These are phyloP conservation scores for Penaeus japonicus DNA, from an alignment of 1,140 invertebrate genomes.

Conservation along the genomic window DNA sequence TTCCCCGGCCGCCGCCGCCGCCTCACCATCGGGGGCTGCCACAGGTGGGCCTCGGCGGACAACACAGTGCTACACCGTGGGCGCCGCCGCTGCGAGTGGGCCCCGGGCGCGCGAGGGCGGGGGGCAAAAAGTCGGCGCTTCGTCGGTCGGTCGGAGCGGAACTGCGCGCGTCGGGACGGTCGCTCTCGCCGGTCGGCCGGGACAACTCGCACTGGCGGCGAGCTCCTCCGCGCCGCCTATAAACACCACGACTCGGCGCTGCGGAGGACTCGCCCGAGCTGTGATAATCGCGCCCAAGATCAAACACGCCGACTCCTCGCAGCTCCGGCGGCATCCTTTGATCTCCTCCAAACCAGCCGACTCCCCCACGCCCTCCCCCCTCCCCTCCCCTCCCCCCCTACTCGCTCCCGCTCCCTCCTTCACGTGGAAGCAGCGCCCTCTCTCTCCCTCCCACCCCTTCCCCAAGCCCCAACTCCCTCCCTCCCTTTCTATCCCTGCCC, in stretches of 20 bases:
- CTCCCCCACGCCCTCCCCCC: background rate
- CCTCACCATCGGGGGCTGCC: too few relatives aligned
- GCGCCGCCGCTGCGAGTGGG: too few relatives aligned
- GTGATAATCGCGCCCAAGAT: constrained; percentile 48
- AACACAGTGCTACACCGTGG: too few relatives aligned
- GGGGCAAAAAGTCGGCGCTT: too few relatives aligned
- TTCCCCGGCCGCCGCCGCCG: too few relatives aligned
- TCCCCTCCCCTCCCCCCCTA: background rate
- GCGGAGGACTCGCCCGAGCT: constrained; percentile 30
- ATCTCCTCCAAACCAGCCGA: constrained; percentile 13
- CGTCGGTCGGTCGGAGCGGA: too few relatives aligned
- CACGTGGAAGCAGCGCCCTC: background rate
- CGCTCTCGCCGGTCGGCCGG: too few relatives aligned
- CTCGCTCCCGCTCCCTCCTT: background rate
- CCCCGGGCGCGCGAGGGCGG: too few relatives aligned
- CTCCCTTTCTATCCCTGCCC: background rate
- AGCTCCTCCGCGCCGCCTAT: constrained; percentile 6
- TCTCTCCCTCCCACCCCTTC: background rate
- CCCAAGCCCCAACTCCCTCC: background rate
- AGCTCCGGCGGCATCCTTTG: constrained; percentile 39
- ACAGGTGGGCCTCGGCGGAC: too few relatives aligned
- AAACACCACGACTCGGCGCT: background rate
- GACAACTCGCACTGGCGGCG: background rate
- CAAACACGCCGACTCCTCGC: constrained; percentile 44
- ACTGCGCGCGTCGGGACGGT: too few relatives aligned